A percentile compares a stretch with the other conserved stretches of the same genome.
These are phyloP conservation scores for Drosophila subsilvestris DNA, from an alignment of 2,888 invertebrate genomes.

Conservation along the genomic window DNA sequence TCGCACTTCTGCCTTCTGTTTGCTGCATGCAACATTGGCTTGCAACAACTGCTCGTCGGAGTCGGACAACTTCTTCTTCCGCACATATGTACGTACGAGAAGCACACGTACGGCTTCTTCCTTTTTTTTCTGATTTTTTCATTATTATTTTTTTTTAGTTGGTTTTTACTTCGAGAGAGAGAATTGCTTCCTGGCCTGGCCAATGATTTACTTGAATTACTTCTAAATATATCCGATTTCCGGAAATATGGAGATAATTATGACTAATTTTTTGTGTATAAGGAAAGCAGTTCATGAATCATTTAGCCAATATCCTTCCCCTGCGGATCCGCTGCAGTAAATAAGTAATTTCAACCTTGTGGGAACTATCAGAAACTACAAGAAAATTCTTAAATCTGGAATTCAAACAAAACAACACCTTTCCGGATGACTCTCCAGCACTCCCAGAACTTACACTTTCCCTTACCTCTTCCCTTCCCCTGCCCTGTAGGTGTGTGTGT, in stretches of 20 bases:
- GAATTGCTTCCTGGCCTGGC: not conserved
- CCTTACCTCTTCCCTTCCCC: not conserved
- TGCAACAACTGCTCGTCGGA: not conserved
- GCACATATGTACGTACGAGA: not conserved
- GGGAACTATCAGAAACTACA: not conserved
- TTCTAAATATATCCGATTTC: not conserved
- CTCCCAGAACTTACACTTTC: not conserved
- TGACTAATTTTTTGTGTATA: not conserved
- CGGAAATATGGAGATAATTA: not conserved
- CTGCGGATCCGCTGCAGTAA: not conserved
- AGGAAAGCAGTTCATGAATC: not conserved
- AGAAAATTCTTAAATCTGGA: not conserved
- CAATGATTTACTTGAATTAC: not conserved
- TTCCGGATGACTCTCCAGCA: not conserved
- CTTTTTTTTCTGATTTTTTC: not conserved
- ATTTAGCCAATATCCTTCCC: not conserved
- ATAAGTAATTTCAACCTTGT: not conserved
- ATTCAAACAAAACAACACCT: not conserved
- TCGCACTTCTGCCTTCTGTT: conserved; percentile 6
- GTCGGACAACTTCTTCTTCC: not conserved
- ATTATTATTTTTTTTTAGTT: not conserved
- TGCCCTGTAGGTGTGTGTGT: conserved; percentile 57
- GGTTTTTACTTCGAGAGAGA: not conserved
- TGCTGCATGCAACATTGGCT: conserved; percentile 10
- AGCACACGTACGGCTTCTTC: conserved; percentile 8